A percentile compares a stretch with the other conserved stretches of the same genome.
phyloP scores from a whole-genome alignment of 2,888 invertebrate genomes.

The Tetragnatha montana region DNA sequence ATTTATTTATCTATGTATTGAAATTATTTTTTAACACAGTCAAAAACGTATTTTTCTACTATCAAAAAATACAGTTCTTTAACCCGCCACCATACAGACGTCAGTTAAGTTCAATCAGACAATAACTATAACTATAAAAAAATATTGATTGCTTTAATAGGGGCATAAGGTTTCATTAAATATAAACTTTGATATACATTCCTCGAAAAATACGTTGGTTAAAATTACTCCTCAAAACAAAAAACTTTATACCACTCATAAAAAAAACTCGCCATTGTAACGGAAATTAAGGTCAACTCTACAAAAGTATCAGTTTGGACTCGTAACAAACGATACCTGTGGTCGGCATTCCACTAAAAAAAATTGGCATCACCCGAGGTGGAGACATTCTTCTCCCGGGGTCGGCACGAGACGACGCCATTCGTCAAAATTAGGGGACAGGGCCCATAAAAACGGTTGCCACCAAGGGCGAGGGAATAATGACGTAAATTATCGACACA shows the following conservation, averaged over 20 bases:
- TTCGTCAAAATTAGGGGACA: constrained; percentile 67
- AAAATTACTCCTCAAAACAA: background rate
- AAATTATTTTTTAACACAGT: too few relatives aligned
- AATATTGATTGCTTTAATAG: too few relatives aligned
- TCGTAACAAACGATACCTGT: too few relatives aligned
- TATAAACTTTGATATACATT: background rate
- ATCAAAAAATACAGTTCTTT: too few relatives aligned
- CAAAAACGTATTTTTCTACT: too few relatives aligned
- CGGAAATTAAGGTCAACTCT: too few relatives aligned
- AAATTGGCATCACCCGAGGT: background rate
- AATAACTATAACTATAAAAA: too few relatives aligned
- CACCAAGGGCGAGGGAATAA: constrained; percentile 28
- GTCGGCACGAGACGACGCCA: constrained; percentile 40
- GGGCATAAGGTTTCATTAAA: too few relatives aligned
- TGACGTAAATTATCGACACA: constrained; percentile 52
- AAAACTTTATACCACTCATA: background rate
- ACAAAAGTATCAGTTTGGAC: too few relatives aligned
- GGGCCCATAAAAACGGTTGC: constrained; percentile 42
- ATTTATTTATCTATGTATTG: too few relatives aligned
- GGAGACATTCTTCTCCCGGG: constrained; percentile 17
- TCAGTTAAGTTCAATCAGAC: too few relatives aligned
- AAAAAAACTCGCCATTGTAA: background rate
- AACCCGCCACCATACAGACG: too few relatives aligned
- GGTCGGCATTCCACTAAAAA: background rate
- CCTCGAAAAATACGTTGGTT: background rate